phyloP scores from a whole-genome alignment of 2,113 vertebrate genomes.

The Phycodurus eques region DNA sequence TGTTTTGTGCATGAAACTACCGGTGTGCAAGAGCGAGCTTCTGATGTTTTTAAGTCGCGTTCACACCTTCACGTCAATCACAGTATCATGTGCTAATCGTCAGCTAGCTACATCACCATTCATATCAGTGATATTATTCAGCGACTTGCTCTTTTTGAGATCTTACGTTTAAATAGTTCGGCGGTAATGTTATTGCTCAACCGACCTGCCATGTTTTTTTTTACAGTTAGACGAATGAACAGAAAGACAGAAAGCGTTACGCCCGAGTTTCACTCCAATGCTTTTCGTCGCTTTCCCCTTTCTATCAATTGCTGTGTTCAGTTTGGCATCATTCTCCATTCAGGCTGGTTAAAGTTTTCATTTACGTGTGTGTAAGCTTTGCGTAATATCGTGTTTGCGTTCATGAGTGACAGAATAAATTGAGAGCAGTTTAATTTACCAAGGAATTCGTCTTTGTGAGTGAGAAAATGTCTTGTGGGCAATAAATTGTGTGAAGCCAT shows the following conservation, averaged over 20 bases:
- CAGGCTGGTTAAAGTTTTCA: neutral
- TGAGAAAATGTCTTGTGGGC: too few species aligned
- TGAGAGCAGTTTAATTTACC: too few species aligned
- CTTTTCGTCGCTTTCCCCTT: neutral
- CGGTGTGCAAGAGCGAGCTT: neutral
- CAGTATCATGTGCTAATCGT: neutral
- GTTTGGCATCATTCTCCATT: neutral
- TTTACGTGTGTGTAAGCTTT: neutral
- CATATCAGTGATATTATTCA: neutral
- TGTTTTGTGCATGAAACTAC: neutral
- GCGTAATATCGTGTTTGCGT: neutral
- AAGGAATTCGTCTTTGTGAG: too few species aligned
- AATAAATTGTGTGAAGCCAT: too few species aligned
- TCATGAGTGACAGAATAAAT: neutral
- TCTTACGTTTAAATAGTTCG: neutral
- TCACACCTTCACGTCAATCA: slow-evolving; percentile 23
- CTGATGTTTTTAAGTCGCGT: neutral
- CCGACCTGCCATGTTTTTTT: neutral
- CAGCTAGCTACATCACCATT: neutral
- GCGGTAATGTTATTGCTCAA: too few species aligned
- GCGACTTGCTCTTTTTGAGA: neutral
- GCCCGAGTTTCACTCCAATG: neutral
- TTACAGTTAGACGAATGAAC: neutral
- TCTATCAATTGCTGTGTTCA: neutral
- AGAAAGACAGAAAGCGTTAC: neutral